These are phyloP conservation scores for Myopa tessellatipennis DNA, from an alignment of 2,888 invertebrate species.

Conservation along the genomic window DNA sequence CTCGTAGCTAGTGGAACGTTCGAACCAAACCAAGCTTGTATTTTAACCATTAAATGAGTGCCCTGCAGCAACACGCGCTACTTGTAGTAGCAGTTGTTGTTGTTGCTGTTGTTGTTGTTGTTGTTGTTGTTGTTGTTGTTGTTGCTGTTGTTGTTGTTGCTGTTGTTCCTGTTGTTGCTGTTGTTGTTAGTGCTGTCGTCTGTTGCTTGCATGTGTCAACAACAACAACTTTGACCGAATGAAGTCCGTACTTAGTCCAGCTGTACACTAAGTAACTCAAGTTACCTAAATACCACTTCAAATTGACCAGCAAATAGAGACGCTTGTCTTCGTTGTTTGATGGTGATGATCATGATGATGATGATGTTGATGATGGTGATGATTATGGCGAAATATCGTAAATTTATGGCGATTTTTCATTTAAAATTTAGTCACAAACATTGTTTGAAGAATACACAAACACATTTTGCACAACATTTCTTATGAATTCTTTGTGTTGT, in stretches of 20 bases:
- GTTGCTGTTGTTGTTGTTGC: neutral
- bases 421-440: too few species aligned
- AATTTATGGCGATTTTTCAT: too few species aligned
- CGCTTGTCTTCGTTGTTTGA: too few species aligned
- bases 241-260: neutral
- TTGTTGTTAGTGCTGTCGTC: neutral
- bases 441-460: too few species aligned
- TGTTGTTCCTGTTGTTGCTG: neutral
- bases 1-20: neutral
- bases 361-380: too few species aligned
- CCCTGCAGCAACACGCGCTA: neutral
- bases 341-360: too few species aligned
- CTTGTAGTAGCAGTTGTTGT: neutral
- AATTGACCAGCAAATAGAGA: neutral
- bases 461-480: too few species aligned
- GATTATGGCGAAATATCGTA: too few species aligned
- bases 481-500: too few species aligned
- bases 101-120: neutral
- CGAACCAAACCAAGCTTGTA: neutral
- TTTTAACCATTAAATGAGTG: neutral
- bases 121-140: neutral
- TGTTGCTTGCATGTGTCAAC: conserved; percentile 16
- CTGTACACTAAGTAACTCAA: neutral
- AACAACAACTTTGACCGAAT: conserved; percentile 14
- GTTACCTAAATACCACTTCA: neutral